phyloP scores from a whole-genome alignment of 2,797 vertebrate species.

The Myotis daubentonii region DNA sequence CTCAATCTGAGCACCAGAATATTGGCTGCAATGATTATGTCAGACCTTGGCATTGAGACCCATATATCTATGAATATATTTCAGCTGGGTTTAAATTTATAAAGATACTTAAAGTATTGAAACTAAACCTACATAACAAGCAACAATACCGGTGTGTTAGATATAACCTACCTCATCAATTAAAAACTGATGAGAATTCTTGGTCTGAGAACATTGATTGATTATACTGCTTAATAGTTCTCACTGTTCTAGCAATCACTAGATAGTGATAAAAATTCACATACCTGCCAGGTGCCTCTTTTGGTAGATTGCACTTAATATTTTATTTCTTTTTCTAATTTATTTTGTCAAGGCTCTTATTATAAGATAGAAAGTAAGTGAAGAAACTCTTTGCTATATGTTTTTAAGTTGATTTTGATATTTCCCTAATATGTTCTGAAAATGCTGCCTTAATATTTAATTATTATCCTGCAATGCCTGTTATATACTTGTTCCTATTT shows the following conservation, averaged over 20 bases:
- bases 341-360: background rate
- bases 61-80: too few relatives aligned
- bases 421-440: background rate
- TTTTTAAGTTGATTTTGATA: background rate
- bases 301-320: background rate
- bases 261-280: background rate
- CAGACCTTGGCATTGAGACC: too few relatives aligned
- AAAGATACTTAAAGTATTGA: too few relatives aligned
- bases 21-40: too few relatives aligned
- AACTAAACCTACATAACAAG: fast-evolving
- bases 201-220: too few relatives aligned
- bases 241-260: too few relatives aligned
- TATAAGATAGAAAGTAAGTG: background rate
- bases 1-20: too few relatives aligned
- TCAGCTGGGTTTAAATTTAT: too few relatives aligned
- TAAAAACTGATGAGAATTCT: too few relatives aligned
- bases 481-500: background rate
- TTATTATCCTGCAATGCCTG: background rate
- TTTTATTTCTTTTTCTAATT: background rate
- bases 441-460: background rate
- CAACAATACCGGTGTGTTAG: too few relatives aligned
- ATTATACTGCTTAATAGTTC: background rate
- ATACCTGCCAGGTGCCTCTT: background rate
- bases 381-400: background rate
- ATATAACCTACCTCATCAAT: too few relatives aligned